Evolutionary conservation across 2,113 vertebrate genomes (phyloP), one percentile per base, ranked within the genome.

Genomic region (Euleptes europaea): DNA sequence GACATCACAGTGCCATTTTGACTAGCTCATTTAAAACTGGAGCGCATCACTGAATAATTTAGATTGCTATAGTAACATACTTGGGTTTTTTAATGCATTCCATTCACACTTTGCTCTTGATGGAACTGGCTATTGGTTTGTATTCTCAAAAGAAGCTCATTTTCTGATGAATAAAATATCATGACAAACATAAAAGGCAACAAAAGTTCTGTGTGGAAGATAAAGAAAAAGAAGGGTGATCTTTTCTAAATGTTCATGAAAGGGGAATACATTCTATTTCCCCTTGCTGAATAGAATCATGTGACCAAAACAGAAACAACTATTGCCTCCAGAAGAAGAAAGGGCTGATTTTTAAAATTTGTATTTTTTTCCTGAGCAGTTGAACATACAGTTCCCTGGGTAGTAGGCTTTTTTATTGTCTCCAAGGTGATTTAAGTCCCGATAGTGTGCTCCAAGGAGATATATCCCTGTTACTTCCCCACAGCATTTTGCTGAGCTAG

Each of bases 341-440:
- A 83, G 13, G 90, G 67, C 33, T 31, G 11, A 40, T 82, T 13
- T 44, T 75, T 35, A 13, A 42, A 60, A 15, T 83, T 23, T 69
- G 69, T 82, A 77, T 77, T 70, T 67, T 78, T 10, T 33, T 79
- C 69, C 19, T 69, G 63, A 91, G 75, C 33, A 83, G 35, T 80
- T 11, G 1, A 9, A 67, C 0, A 0, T 51, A 1, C 26, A 89
- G 84, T 26, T 91, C 44, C 84, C 77, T 86, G 79, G 60, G 49
- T 44, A 87, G 21, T 42, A 89, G 70, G 14, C 84, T 89, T 54
- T 77, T 26, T 74, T 23, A 40, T 71, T 71, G 13, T 79, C 74
- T 89, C 92, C 94, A 96, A 94, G 89, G 92, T 95, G 93, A 96
- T 94, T 93, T 94, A 94, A 95, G 89, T 81, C 70, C 79, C 83